Evolutionary conservation across 92 coral and sea anemone genomes (phyloP), one percentile per base, ranked within the genome.

Genomic region (Bergia puertoricense): DNA sequence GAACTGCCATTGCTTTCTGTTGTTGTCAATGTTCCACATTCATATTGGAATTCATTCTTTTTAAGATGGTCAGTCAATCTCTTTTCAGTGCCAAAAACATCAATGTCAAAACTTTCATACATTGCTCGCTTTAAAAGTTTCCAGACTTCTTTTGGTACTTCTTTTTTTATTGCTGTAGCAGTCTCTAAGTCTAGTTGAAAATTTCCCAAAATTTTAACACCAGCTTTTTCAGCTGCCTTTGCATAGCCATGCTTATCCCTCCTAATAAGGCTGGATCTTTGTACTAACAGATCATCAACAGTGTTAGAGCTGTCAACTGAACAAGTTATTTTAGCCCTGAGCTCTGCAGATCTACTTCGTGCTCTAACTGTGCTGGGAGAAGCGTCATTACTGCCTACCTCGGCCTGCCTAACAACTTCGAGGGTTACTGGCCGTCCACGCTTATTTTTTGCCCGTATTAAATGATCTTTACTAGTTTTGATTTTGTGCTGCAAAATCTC

Each of bases 311-410:
- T 74, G 78, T 30, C n/a, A 74, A 36, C 78, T 74, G 78, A 74
- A 74, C 44, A 74, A 38, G 78, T 74, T 74, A 16, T 39, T 5
- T 74, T 30, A 2, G 48, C 46, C 78, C 78, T 74, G 20, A 74
- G 78, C 78, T 74, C 78, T 74, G 11, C 78, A 20, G 78, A 74
- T 74, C 46, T 74, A 74, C 78, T 74, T 42, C 78, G 23, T 14
- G 48, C 78, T 13, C 78, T 74, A 39, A 74, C 7, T 74, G 78
- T 74, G 78, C 78, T 74, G 46, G 30, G 13, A 11, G 45, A 74
- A 74, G 78, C 78, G 11, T 74, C 78, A 39, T n/a, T 74, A n/a
- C 78, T 74, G 44, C 78, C 78, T 38, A 74, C 78, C 46, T 74
- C 78, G 3, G 78, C 78, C 78, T 39, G 44, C 44, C 78, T 74